These are phyloP conservation scores for Theristicus caerulescens DNA, from an alignment of 2,113 vertebrate species.

Conservation along the genomic window DNA sequence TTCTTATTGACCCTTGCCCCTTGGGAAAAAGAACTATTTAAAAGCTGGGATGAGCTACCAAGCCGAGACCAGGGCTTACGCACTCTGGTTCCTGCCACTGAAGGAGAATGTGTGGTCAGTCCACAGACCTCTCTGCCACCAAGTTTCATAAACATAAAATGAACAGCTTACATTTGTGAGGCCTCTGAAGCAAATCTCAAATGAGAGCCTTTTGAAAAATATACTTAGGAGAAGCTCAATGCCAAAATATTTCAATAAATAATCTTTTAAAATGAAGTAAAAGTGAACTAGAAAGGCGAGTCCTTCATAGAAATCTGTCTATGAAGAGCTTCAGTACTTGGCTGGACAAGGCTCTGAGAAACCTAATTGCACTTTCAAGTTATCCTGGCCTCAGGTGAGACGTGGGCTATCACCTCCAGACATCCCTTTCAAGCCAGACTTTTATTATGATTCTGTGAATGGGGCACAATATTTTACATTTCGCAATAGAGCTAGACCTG, in stretches of 20 bases:
- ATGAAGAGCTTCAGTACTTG: not conserved
- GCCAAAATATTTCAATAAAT: not conserved
- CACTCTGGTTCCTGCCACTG: not conserved
- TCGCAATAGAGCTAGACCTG: not conserved
- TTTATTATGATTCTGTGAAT: not conserved
- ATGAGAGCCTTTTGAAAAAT: not conserved
- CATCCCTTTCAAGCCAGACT: not conserved
- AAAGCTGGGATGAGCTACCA: not conserved
- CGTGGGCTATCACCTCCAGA: not conserved
- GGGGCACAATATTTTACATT: not conserved
- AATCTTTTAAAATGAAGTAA: not conserved
- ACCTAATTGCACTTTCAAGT: not conserved
- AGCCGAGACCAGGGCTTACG: rapidly evolving
- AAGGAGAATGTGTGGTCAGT: not conserved
- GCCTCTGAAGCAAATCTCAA: not conserved
- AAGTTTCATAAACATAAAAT: not conserved
- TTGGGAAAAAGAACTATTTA: not conserved
- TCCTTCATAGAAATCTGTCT: not conserved
- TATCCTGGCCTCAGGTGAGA: not conserved
- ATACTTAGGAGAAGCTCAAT: not conserved
- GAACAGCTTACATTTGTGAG: not conserved
- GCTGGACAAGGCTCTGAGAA: not conserved
- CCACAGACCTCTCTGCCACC: not conserved
- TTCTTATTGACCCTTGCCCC: not conserved
- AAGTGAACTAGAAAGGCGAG: not conserved